Percentiles rank a stretch among this genome's conserved stretches.
These are phyloP conservation scores for Hoplias malabaricus DNA, from an alignment of 2,113 vertebrate genomes.

Conservation along the genomic window DNA sequence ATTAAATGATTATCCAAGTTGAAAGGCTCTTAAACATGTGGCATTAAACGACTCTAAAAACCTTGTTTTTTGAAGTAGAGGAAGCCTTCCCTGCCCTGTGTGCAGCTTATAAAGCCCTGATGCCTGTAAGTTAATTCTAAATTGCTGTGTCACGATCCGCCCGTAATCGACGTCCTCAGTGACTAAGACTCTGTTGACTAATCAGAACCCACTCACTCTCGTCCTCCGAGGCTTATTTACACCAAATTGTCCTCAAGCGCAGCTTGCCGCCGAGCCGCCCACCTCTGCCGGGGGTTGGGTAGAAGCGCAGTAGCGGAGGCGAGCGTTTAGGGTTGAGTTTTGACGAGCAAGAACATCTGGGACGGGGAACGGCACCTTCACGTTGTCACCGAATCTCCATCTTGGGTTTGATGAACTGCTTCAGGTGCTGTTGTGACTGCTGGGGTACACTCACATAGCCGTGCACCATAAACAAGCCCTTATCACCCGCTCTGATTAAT, in stretches of 20 bases:
- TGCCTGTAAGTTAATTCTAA: no score
- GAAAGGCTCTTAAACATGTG: no score
- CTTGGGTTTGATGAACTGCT: background rate
- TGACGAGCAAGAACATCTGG: background rate
- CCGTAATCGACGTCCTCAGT: no score
- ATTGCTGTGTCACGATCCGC: no score
- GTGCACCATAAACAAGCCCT: constrained; percentile 10
- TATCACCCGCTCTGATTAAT: constrained; percentile 5
- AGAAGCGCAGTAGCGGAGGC: background rate
- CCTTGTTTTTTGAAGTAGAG: no score
- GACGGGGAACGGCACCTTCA: background rate
- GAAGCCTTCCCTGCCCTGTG: no score
- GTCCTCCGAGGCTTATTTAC: background rate
- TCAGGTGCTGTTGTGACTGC: background rate
- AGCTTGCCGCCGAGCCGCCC: background rate
- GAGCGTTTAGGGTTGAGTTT: background rate
- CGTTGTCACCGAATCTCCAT: background rate
- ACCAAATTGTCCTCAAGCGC: no score
- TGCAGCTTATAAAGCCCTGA: no score
- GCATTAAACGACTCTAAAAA: no score
- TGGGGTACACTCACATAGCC: constrained; percentile 23
- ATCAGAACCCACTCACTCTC: background rate
- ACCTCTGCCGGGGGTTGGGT: background rate
- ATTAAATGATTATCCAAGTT: no score
- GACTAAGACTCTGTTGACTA: background rate